Percentiles rank a stretch among this genome's conserved stretches.
Evolutionary conservation across 2,888 invertebrate species (phyloP).

Genomic region (Neocrepidodera transversa): DNA sequence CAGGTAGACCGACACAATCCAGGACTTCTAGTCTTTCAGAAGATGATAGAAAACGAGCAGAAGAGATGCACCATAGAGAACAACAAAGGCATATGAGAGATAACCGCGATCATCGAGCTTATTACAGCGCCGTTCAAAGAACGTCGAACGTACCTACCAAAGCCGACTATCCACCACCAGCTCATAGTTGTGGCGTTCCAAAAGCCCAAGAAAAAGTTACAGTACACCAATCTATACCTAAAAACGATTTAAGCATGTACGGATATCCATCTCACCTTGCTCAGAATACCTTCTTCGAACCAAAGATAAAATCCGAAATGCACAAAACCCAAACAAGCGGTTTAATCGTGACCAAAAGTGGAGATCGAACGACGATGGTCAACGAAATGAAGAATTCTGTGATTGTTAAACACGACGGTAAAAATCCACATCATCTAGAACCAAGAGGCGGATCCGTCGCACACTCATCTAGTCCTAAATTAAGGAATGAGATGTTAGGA

Average conservation of each 20-base stretch:
- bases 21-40: constrained; percentile 52
- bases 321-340: constrained; percentile 52
- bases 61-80: constrained; percentile 57
- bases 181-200: constrained; percentile 57
- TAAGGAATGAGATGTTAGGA: constrained; percentile 63
- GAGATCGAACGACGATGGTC: constrained; percentile 65
- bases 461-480: constrained; percentile 67
- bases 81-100: constrained; percentile 56
- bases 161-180: constrained; percentile 62
- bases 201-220: constrained; percentile 51
- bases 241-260: constrained; percentile 75
- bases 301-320: constrained; percentile 68
- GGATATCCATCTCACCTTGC: constrained; percentile 67
- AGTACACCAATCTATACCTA: constrained; percentile 51
- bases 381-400: constrained; percentile 78
- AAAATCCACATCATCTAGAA: constrained; percentile 67
- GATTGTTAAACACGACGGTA: constrained; percentile 80
- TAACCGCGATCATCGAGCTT: constrained; percentile 53
- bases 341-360: constrained; percentile 56
- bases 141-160: constrained; percentile 58
- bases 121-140: constrained; percentile 50
- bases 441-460: constrained; percentile 61
- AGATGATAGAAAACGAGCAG: constrained; percentile 58
- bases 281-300: constrained; percentile 61
- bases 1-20: constrained; percentile 64